Conservation (phyloP, 2,888 invertebrate genomes). For the Anagyrus pseudococci region DNA sequence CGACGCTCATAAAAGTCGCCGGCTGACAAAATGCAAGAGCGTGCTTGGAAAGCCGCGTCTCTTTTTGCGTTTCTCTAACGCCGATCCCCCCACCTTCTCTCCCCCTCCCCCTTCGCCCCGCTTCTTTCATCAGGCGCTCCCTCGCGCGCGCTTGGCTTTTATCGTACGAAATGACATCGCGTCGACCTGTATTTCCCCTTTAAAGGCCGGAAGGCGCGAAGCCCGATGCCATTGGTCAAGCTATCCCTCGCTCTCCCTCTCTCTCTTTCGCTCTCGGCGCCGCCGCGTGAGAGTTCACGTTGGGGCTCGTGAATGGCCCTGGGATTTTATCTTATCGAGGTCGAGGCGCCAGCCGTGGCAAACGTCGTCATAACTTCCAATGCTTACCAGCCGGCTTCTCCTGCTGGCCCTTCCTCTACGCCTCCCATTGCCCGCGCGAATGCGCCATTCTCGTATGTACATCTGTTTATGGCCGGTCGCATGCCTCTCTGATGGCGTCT, state of each 20-base stretch:
- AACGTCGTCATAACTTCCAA: constrained; percentile 31
- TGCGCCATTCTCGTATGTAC: background rate
- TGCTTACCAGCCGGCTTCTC: background rate
- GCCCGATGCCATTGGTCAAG: constrained; percentile 25
- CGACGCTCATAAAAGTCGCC: constrained; percentile 37
- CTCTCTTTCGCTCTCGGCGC: too few relatives aligned
- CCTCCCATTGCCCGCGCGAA: background rate
- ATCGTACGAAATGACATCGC: constrained; percentile 21
- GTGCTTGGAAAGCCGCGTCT: constrained; percentile 41
- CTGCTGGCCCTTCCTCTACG: too few relatives aligned
- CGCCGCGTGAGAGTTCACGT: background rate
- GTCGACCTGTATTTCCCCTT: constrained; percentile 6
- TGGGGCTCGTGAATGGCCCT: constrained; percentile 4
- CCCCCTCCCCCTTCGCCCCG: background rate
- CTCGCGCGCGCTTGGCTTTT: constrained; percentile 11
- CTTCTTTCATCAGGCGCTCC: background rate
- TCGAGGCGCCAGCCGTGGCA: background rate
- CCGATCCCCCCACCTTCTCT: background rate
- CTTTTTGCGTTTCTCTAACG: background rate
- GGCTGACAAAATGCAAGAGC: constrained; percentile 44
- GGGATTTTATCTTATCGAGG: constrained; percentile 33
- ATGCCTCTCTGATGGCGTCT: too few relatives aligned
- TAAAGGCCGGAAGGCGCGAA: background rate
- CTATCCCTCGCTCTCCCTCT: background rate
- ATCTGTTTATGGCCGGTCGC: too few relatives aligned